These are phyloP conservation scores for rat (Rattus norvegicus) DNA, from an alignment of 2,113 vertebrate genomes.

Conservation along the genomic window GRCr8 NC_086021.1:83515001-83515500, in stretches of 20 bases:
- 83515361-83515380: background rate
- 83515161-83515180: slow-evolving; percentile 70
- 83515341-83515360: background rate
- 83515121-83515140: slow-evolving; percentile 42
- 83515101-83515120: slow-evolving; percentile 7
- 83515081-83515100: background rate
- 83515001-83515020: background rate
- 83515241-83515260: slow-evolving; percentile 66
- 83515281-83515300: slow-evolving; percentile 60
- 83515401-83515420: slow-evolving; percentile 54
- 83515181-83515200: slow-evolving; percentile 59
- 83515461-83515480: slow-evolving; percentile 41
- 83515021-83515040: slow-evolving; percentile 50
- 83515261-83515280: background rate
- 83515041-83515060: background rate
- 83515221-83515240: slow-evolving; percentile 37
- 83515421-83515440: slow-evolving; percentile 47
- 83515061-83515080: background rate
- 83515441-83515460: slow-evolving; percentile 56
- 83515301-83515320: slow-evolving; percentile 35
- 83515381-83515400: slow-evolving; percentile 51
- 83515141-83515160: slow-evolving; percentile 60
- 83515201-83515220: slow-evolving; percentile 67
- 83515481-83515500: slow-evolving; percentile 52
- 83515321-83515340: background rate